Evolutionary conservation across 1,140 invertebrate species (phyloP), one percentile per base, ranked within the genome.

Genomic region (Dreissena rostriformis): DNA sequence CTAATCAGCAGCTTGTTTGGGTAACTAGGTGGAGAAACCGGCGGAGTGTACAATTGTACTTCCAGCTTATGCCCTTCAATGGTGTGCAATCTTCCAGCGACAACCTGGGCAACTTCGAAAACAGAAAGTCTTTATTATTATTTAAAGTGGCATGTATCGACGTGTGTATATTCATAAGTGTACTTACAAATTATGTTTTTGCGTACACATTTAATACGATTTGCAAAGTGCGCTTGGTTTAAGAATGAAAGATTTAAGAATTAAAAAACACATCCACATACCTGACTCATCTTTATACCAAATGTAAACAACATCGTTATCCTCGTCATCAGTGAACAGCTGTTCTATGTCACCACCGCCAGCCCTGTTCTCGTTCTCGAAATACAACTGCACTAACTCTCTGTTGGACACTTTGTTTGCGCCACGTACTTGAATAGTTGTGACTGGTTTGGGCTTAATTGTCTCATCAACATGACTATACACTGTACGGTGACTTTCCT

Each of bases 1-100:
- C 63, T 81, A 22, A 81, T n/a, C 22, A 81, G 53, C 10, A 72
- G 19, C 39, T 72, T 81, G 57, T 81, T 72, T 12, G 39, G 39
- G 28, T 81, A 81, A 17, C 22, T 51, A 22, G 70, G 70, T 22
- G 68, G 68, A 24, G 78, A 53, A 15, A 22, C 52, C 6, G 66
- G 67, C 8, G 66, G 51, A 1, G 67, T 39, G 55, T 81, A 61
- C 28, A 71, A 55, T 17, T 24, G 1, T 4, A 83, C 81, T 52
- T 39, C 39, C 6, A 83, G 49, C 5, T 68, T 24, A 26, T 61
- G 61, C 10, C 74, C 81, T 19, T 83, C 73, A 24, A 83, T 11
- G 22, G 52, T 70, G 52, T 83, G 81, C 12, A 26, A 24, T 49
- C 26, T 29, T 11, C 29, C 17, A 15, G 81, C 81, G 12, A 72